phyloP scores from a whole-genome alignment of 2,888 invertebrate genomes.

The Hololepta plana region DNA sequence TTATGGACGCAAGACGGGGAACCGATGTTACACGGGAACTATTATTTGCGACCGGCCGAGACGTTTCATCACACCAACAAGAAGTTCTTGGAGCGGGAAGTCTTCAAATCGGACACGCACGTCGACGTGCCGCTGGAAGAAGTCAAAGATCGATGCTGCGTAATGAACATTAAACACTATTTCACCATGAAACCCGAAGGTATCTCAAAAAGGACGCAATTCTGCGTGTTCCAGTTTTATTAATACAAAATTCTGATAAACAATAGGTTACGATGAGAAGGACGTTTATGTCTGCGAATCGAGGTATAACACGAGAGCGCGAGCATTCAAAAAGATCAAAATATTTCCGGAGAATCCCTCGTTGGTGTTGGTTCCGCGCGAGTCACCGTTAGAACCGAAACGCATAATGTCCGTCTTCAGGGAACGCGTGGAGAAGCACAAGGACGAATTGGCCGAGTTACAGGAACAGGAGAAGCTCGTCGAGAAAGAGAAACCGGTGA shows the following conservation, averaged over 20 bases:
- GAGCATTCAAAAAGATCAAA: conserved; percentile 89
- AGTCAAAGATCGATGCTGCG: conserved; percentile 75
- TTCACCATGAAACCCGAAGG: conserved; percentile 75
- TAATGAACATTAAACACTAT: conserved; percentile 89
- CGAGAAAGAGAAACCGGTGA: conserved; percentile 73
- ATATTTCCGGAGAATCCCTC: conserved; percentile 46
- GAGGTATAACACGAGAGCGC: conserved; percentile 68
- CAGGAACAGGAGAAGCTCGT: conserved; percentile 67
- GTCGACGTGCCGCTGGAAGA: conserved; percentile 71
- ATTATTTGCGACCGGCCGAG: conserved; percentile 83
- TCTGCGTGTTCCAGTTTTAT: conserved; percentile 1
- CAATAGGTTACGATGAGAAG: conserved; percentile 59
- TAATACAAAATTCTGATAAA: conserved; percentile 2
- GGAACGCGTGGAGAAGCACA: conserved; percentile 76
- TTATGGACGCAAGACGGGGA: conserved; percentile 77
- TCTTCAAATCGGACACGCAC: conserved; percentile 86
- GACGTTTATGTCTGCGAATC: conserved; percentile 97
- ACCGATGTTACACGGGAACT: conserved; percentile 81
- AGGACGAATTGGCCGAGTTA: conserved; percentile 70
- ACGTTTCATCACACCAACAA: conserved; percentile 90
- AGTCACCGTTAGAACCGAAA: conserved; percentile 63
- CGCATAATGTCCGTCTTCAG: conserved; percentile 87
- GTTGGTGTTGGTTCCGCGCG: conserved; percentile 44
- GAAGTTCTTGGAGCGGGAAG: conserved; percentile 81
- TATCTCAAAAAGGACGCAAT: conserved; percentile 17